Conservation (phyloP, 2,113 vertebrate species). For the Pangasianodon hypophthalmus region DNA sequence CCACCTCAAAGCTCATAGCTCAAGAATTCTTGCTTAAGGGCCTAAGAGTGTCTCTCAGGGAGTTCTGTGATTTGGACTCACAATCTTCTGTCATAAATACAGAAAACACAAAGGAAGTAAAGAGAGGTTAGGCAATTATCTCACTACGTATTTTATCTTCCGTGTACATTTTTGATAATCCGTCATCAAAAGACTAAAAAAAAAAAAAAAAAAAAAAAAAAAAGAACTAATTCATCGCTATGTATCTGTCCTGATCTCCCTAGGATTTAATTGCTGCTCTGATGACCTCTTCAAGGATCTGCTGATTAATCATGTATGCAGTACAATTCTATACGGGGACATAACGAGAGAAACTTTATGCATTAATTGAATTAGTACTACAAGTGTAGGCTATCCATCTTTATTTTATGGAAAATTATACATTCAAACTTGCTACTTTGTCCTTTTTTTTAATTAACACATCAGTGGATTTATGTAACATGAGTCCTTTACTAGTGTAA, state of each 20-base stretch:
- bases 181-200: neutral
- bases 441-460: neutral
- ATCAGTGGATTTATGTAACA: neutral
- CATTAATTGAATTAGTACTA: slow-evolving; percentile 19
- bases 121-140: neutral
- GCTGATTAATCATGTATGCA: slow-evolving; percentile 48
- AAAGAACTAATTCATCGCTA: neutral
- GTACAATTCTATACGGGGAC: slow-evolving; percentile 1
- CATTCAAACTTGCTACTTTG: neutral
- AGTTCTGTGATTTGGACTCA: neutral
- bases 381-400: neutral
- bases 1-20: neutral
- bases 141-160: neutral
- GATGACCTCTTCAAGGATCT: slow-evolving; percentile 39
- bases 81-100: neutral
- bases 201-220: neutral
- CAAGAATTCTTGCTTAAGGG: neutral
- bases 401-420: slow-evolving; percentile 18
- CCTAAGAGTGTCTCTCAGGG: neutral
- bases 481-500: neutral
- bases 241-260: neutral
- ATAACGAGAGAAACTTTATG: slow-evolving; percentile 13
- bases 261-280: slow-evolving; percentile 47
- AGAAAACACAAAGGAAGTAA: neutral
- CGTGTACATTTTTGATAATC: neutral